Base-by-base conservation (phyloP, 2,888 invertebrate species). In the Calliphora vomitoria region DNA sequence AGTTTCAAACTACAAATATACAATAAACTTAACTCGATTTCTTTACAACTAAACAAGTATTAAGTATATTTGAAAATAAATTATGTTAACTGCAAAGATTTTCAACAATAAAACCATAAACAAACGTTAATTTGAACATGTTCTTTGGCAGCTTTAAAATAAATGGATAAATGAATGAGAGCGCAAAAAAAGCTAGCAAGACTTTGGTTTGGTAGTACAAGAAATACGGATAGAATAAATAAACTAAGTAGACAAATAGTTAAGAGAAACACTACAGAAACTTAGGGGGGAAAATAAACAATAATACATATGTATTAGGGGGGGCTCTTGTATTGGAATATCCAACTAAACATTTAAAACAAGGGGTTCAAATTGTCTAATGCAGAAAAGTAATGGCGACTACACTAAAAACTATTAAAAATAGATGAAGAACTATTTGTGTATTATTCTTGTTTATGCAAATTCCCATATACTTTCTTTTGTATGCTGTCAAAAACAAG, bases 81-180 rank as follows among this genome's bases (percentile, higher is more conserved):
- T 64, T 38, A 64, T 38, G 38, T 64, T 11, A 18, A 18, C 38
- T 64, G n/a, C 38, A n/a, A 38, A 64, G 38, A 41, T 62, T 31
- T 35, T 35, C 15, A n/a, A 35, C 15, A 18, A 35, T 64, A 64
- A 64, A 35, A 18, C 64, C 18, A 64, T 38, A 64, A 64, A 15
- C 13, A 31, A 38, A 8, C 60, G 38, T 64, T 18, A 38, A 38
- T 18, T 38, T 38, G 64, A 64, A 64, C 64, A 35, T 64, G 64
- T 64, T 64, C 64, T 18, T 64, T 64, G 35, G 38, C 38, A 64
- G 64, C 18, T 35, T 18, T 38, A 10, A 64, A 18, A 64, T 10
- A 64, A 64, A 41, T 64, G 8, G n/a, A 18, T 38, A 38, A 18
- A 64, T 38, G 18, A 64, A 18, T 4, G 8, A 62, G 44, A 60